phyloP scores from a whole-genome alignment of 2,797 vertebrate species.

The Brachyalestes nurse region DNA sequence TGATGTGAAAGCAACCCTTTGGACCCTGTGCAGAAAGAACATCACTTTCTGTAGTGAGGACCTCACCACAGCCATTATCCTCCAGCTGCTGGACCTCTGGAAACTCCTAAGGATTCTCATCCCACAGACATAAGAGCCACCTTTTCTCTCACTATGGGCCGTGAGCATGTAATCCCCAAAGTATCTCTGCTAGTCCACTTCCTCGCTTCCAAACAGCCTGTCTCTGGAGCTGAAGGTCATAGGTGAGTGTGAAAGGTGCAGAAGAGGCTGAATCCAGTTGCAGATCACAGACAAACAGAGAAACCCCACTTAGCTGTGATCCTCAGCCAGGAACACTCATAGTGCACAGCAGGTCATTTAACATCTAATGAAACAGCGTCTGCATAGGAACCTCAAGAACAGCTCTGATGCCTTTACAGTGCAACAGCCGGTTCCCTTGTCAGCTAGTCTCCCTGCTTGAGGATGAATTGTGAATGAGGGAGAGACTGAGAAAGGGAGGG shows the following conservation, averaged over 20 bases:
- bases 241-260: conserved; percentile 27
- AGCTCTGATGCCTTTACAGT: conserved; percentile 3
- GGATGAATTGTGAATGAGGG: conserved; percentile 38
- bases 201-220: conserved; percentile 79
- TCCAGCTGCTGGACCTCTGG: conserved; percentile 86
- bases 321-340: not conserved
- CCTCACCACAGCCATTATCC: conserved; percentile 90
- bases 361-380: not conserved
- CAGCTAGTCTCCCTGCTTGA: conserved; percentile 41
- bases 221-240: conserved; percentile 54
- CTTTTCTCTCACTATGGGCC: conserved; percentile 2
- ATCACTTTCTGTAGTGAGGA: conserved; percentile 90
- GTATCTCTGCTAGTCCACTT: conserved; percentile 70
- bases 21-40: conserved; percentile 86
- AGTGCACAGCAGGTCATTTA: not conserved
- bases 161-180: conserved; percentile 2
- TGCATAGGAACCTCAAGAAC: conserved; percentile 14
- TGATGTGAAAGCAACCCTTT: conserved; percentile 87
- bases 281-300: not conserved
- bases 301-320: conserved; percentile 11
- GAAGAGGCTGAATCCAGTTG: not conserved
- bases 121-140: conserved; percentile 80
- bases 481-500: conserved; percentile 43
- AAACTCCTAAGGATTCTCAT: conserved; percentile 88
- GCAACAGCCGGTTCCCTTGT: conserved; percentile 42